phyloP scores from a whole-genome alignment of 2,888 invertebrate species.

The Euphydryas editha region DNA sequence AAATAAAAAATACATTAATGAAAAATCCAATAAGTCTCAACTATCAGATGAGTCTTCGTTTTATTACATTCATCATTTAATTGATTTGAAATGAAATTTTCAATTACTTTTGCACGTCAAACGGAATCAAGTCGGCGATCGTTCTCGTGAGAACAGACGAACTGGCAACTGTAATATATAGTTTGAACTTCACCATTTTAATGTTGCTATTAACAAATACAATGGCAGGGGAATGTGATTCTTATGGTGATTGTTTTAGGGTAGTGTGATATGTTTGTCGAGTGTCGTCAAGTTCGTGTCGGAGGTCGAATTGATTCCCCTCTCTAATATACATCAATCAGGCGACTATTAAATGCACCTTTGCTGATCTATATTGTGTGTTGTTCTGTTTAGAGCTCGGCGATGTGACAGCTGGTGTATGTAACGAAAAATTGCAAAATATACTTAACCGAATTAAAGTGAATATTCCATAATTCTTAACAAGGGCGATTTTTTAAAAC shows the following conservation, averaged over 20 bases:
- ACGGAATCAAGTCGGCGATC: constrained; percentile 53
- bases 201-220: background rate
- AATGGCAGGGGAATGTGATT: constrained; percentile 15
- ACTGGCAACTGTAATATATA: constrained; percentile 20
- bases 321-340: constrained; percentile 72
- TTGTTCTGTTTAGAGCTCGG: constrained; percentile 47
- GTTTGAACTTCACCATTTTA: constrained; percentile 12
- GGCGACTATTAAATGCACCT: constrained; percentile 71
- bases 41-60: background rate
- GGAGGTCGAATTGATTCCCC: constrained; percentile 45
- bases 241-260: constrained; percentile 21
- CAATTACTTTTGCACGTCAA: constrained; percentile 49
- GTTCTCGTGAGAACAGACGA: constrained; percentile 46
- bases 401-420: background rate
- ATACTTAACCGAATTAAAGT: background rate
- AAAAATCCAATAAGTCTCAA: background rate
- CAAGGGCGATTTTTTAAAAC: too few species aligned
- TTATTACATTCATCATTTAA: constrained; percentile 18
- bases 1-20: background rate
- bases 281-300: constrained; percentile 19
- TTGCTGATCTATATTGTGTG: constrained; percentile 57
- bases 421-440: background rate
- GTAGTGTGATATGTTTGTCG: constrained; percentile 1
- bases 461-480: too few species aligned
- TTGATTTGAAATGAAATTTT: constrained; percentile 29